A percentile compares a stretch with the other conserved stretches of the same genome.
Conservation (phyloP, 2,888 invertebrate species). For the Koerneria pararmatus region DNA sequence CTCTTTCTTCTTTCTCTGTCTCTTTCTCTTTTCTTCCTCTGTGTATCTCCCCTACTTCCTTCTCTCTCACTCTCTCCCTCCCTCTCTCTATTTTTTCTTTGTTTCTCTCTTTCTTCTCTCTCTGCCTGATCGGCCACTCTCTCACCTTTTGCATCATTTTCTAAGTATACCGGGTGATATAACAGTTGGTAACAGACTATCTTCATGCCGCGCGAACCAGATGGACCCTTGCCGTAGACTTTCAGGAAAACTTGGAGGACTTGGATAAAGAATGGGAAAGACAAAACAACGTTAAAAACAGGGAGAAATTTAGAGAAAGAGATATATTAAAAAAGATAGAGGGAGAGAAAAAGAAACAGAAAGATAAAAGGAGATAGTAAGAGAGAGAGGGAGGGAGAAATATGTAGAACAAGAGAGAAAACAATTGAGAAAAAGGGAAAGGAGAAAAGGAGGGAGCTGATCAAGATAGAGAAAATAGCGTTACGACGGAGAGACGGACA, state of each 20-base stretch:
- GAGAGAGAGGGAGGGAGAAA: background rate
- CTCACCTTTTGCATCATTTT: too few species aligned
- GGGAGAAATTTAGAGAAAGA: background rate
- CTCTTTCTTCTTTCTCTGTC: slow-evolving; percentile 4
- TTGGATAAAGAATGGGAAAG: too few species aligned
- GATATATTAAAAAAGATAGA: slow-evolving; percentile 4
- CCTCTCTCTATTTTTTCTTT: slow-evolving; percentile 16
- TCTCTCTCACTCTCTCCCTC: slow-evolving; percentile 2
- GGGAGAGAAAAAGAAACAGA: slow-evolving; percentile 1
- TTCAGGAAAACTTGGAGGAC: too few species aligned
- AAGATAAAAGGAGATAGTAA: background rate
- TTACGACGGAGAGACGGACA: background rate
- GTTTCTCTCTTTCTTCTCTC: slow-evolving; percentile 13
- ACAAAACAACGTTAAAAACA: too few species aligned
- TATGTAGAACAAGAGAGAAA: background rate
- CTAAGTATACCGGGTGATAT: too few species aligned
- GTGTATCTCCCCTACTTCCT: background rate
- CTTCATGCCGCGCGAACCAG: too few species aligned
- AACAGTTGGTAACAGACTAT: too few species aligned
- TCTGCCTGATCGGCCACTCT: background rate
- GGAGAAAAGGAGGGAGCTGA: background rate
- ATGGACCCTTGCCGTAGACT: too few species aligned
- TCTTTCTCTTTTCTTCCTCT: slow-evolving; percentile 1
- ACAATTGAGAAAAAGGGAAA: background rate
- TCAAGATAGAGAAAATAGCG: slow-evolving; percentile 18